Conservation (phyloP, 1,140 invertebrate species). For the Arion vulgaris region DNA sequence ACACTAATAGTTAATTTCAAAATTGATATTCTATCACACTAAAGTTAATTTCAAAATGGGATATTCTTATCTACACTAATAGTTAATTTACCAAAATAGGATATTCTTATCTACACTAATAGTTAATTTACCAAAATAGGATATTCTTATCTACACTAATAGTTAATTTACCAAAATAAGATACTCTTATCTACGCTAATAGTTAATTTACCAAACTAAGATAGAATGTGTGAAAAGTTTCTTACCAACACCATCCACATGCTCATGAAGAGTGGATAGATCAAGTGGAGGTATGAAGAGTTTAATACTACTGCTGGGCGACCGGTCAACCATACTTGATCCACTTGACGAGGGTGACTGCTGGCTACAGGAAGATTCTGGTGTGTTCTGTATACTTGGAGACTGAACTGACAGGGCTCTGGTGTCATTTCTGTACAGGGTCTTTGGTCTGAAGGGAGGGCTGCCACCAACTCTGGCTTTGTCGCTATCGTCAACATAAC, state of each 20-base stretch:
- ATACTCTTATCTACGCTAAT: too few species aligned
- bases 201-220: too few species aligned
- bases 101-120: too few species aligned
- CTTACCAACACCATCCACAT: constrained; percentile 75
- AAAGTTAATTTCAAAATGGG: too few species aligned
- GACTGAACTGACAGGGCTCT: constrained; percentile 15
- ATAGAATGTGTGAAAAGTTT: neutral
- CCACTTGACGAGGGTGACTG: neutral
- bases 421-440: constrained; percentile 8
- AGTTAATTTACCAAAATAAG: too few species aligned
- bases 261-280: constrained; percentile 76
- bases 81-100: too few species aligned
- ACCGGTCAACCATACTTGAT: constrained; percentile 33
- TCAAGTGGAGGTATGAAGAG: constrained; percentile 75
- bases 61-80: too few species aligned
- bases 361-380: constrained; percentile 4
- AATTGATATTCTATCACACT: too few species aligned
- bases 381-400: constrained; percentile 9
- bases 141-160: too few species aligned
- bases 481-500: constrained; percentile 7
- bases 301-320: constrained; percentile 59
- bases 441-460: constrained; percentile 9
- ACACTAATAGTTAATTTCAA: too few species aligned
- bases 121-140: too few species aligned
- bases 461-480: constrained; percentile 24